Evolutionary conservation across 2,113 vertebrate genomes (phyloP).

Genomic region (Gobio gobio): DNA sequence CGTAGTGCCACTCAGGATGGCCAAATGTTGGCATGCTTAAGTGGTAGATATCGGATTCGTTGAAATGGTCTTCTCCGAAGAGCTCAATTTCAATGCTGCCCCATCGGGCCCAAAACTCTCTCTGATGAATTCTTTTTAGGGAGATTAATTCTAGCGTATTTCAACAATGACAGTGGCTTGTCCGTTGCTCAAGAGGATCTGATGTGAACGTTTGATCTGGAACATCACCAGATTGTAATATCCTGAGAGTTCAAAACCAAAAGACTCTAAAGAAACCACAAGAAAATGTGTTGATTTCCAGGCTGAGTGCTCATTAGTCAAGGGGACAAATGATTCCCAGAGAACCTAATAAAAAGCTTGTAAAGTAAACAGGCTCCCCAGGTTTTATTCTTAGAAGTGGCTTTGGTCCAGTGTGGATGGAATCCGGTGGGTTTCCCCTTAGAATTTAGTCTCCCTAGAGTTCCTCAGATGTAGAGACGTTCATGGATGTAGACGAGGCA

Average conservation of each 20-base stretch:
- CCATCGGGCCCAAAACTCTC: not conserved
- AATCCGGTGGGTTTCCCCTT: not conserved
- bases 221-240: not conserved
- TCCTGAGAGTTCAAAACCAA: not conserved
- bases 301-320: not conserved
- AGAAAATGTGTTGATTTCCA: slow-evolving; percentile 7
- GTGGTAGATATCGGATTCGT: slow-evolving; percentile 1
- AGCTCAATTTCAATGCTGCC: not conserved
- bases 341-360: not conserved
- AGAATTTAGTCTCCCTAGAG: not conserved
- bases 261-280: not conserved
- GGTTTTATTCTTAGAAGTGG: slow-evolving; percentile 7
- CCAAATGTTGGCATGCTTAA: slow-evolving; percentile 9
- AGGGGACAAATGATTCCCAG: not conserved
- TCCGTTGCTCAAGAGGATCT: not conserved
- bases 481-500: not conserved
- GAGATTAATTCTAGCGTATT: not conserved
- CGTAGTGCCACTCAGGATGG: not conserved
- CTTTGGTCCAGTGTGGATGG: not conserved
- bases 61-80: not conserved
- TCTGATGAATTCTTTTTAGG: not conserved
- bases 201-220: not conserved
- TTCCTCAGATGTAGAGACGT: not conserved
- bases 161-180: not conserved
- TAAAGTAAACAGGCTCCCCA: not conserved